Conservation (phyloP, 30 jellyfish, hydroid and myxozoan species). For the Rhopilema esculentum region DNA sequence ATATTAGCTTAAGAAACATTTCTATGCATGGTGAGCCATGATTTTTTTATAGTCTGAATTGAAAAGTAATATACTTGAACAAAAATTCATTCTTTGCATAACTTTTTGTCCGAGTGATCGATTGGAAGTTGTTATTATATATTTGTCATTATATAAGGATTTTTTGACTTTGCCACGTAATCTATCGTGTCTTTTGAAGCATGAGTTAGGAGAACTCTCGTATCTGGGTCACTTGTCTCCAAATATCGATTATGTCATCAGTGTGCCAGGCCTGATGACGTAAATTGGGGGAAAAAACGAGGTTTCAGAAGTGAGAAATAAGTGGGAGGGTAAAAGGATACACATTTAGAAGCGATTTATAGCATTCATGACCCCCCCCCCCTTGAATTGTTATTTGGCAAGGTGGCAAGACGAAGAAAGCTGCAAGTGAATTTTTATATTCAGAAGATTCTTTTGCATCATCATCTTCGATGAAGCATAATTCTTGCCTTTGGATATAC, state of each 20-base stretch:
- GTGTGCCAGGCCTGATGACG: neutral
- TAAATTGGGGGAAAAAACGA: too few species aligned
- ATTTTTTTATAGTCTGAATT: neutral
- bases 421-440: too few species aligned
- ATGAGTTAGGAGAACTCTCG: neutral
- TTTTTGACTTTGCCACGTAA: neutral
- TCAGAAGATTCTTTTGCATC: too few species aligned
- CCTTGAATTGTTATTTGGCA: too few species aligned
- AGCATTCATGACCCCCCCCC: too few species aligned
- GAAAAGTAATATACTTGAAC: neutral
- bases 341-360: too few species aligned
- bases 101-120: neutral
- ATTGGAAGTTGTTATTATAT: neutral
- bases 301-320: too few species aligned
- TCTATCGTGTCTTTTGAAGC: neutral
- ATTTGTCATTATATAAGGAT: neutral
- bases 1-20: neutral
- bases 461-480: too few species aligned
- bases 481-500: too few species aligned
- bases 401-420: too few species aligned
- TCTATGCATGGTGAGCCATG: neutral
- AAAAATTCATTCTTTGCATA: neutral
- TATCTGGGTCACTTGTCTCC: neutral
- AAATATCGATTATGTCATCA: neutral
- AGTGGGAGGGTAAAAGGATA: too few species aligned